These are phyloP conservation scores for Desoria tigrina DNA, from an alignment of 2,888 invertebrate genomes.

Conservation along the genomic window DNA sequence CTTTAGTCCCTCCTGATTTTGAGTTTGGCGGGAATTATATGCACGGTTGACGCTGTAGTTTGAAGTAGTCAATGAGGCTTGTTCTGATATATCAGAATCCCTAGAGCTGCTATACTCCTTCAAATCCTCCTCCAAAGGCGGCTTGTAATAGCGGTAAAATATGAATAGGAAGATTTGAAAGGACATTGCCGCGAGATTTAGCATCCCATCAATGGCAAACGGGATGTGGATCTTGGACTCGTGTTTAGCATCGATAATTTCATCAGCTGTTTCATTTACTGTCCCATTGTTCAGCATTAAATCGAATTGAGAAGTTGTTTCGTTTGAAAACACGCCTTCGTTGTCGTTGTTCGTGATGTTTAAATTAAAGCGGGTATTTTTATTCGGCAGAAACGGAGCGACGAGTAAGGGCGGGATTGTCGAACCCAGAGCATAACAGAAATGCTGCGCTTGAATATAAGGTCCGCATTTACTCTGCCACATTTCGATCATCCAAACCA, in stretches of 20 bases:
- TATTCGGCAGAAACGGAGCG: neutral
- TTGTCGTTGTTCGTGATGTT: too few relatives aligned
- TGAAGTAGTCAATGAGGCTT: too few relatives aligned
- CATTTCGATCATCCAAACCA: slow-evolving; percentile 17
- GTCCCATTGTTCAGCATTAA: too few relatives aligned
- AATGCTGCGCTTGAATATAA: slow-evolving; percentile 33
- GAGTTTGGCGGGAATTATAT: too few relatives aligned
- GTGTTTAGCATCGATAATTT: too few relatives aligned
- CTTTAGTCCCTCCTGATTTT: too few relatives aligned
- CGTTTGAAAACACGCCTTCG: neutral
- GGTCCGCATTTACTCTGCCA: slow-evolving; percentile 16
- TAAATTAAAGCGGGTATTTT: neutral
- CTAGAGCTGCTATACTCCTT: too few relatives aligned
- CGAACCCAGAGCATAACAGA: slow-evolving; percentile 3
- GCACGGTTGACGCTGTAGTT: too few relatives aligned
- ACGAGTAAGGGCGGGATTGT: slow-evolving; percentile 6
- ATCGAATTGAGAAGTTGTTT: neutral
- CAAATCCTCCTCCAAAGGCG: slow-evolving; percentile 20
- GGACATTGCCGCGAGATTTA: neutral
- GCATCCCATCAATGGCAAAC: slow-evolving; percentile 21
- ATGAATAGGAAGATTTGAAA: slow-evolving; percentile 28
- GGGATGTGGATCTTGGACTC: slow-evolving; percentile 27
- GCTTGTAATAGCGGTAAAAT: slow-evolving; percentile 27
- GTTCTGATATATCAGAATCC: too few relatives aligned
- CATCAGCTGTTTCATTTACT: too few relatives aligned